Base-by-base conservation (phyloP, 2,797 vertebrate genomes). In the Sebastes matsubarae region DNA sequence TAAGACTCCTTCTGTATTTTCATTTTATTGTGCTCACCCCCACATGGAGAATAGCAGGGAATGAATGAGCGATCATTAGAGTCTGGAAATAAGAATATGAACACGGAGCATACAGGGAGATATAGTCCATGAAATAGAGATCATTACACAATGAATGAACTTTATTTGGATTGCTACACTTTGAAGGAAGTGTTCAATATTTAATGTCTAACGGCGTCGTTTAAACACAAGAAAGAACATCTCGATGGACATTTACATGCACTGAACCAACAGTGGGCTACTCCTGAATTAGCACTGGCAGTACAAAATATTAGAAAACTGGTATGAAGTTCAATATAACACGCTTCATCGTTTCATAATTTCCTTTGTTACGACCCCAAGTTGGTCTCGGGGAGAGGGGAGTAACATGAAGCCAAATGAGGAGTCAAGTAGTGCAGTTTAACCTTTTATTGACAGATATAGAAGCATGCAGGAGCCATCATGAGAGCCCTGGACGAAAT, bases 71-170 rank as follows among this genome's bases (percentile, higher is more conserved):
- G 1, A 75, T 72, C 4, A 57, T 6, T 18, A 80, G 73, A n/a
- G 27, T 59, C 27, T 64, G 57, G 20, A 69, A 79, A 65, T 29
- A 54, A 67, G 34, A 71, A 63, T 42, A 38, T 54, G 25, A 78
- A 32, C 20, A 13, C 27, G 38, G 5, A 22, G 71, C n/a, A 18
- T 24, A 4, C n/a, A 36, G 36, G 16, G 60, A 63, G 65, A 61
- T 57, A 13, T 16, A 34, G 59, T n/a, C 22, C 36, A 55, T 79
- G 59, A 86, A 83, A 79, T 65, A 29, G 25, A 63, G 32, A 77
- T 82, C 58, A 68, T 86, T 84, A 78, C 36, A 84, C 66, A 71
- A 34, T 72, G 55, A 36, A 34, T 61, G 16, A 1, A 38, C 79
- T 79, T 72, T 12, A 67, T 81, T 81, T 65, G 32, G 64, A 42